A percentile compares a stretch with the other conserved stretches of the same genome.
phyloP scores from a whole-genome alignment of 2,113 vertebrate genomes.

The Corydoras maculifer region DNA sequence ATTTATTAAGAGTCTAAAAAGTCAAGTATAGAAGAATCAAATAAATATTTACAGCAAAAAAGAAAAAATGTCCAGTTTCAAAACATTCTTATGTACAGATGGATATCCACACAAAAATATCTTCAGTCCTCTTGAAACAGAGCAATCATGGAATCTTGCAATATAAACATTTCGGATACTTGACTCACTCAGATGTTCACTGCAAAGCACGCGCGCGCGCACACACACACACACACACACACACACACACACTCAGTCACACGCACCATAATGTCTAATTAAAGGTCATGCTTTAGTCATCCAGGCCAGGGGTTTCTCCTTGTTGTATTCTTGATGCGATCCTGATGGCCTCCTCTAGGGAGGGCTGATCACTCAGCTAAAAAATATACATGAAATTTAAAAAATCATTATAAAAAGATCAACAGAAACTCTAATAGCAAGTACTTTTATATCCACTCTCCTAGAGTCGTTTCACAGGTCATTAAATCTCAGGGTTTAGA shows the following conservation, averaged over 20 bases:
- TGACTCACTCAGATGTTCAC: slow-evolving; percentile 27
- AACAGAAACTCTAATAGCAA: no score
- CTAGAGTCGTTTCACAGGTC: no score
- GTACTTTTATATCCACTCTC: no score
- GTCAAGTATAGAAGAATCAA: slow-evolving; percentile 48
- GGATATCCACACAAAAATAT: slow-evolving; percentile 45
- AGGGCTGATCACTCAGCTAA: slow-evolving; percentile 93
- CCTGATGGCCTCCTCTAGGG: slow-evolving; percentile 97
- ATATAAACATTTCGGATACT: slow-evolving; percentile 18
- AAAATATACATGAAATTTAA: background rate
- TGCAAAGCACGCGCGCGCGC: background rate
- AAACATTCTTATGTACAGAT: slow-evolving; percentile 67
- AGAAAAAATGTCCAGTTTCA: slow-evolving; percentile 61
- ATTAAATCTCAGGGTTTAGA: no score
- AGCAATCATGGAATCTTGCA: slow-evolving; percentile 26
- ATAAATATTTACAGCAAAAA: slow-evolving; percentile 55
- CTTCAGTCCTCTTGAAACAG: slow-evolving; percentile 39
- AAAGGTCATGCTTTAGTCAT: slow-evolving; percentile 71
- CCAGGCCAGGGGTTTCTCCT: slow-evolving; percentile 90
- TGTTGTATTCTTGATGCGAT: slow-evolving; percentile 98
- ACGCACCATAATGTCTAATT: background rate
- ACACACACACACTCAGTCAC: background rate
- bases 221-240: background rate
- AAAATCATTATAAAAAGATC: no score
- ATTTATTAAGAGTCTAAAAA: slow-evolving; percentile 37